Base-by-base conservation (phyloP, 2,797 vertebrate species). In the Clarias laeviceps region DNA sequence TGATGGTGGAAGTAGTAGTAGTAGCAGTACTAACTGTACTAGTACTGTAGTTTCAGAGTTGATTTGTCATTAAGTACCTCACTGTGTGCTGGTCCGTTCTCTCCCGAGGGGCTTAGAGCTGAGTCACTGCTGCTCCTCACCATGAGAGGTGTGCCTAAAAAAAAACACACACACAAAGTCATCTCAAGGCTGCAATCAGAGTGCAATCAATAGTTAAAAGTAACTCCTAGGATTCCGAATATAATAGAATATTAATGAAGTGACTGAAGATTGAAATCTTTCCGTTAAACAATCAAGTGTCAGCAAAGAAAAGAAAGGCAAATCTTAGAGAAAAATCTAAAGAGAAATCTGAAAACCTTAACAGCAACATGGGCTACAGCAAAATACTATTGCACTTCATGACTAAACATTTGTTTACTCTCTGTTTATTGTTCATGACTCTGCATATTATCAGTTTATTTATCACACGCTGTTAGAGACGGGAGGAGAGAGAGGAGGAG, bases 91-190 rank as follows among this genome's bases (percentile, higher is more conserved):
- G 78, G 29, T 50, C 82, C 86, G 14, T 17, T 66, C 15, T 89
- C 88, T 57, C 50, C 83, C 2, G 70, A 29, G 37, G 87, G 83
- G 77, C 88, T 82, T n/a, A 91, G 87, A 32, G 89, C 88, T 15
- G 90, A 88, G n/a, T 91, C 89, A 50, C 90, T 91, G 85, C 89
- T 91, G 86, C 90, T 91, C 40, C 90, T 74, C 37, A 91, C 90
- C 73, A 90, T 79, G 22, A 91, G 81, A 69, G 90, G 90, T 11
- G 90, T 91, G 82, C 82, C 90, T 91, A 11, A 84, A 34, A 87
- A 77, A 27, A 77, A 27, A 78, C 56, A 78, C 76, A 61, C 57
- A 80, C 15, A 74, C n/a, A 72, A 0, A 74, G n/a, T 76, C 50
- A 78, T 24, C 57, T 62, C 24, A 64, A 40, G 29, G 57, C 76